Evolutionary conservation across 2,113 vertebrate genomes (phyloP), one percentile per base, ranked within the genome.

Genomic region (Galemys pyrenaicus): DNA sequence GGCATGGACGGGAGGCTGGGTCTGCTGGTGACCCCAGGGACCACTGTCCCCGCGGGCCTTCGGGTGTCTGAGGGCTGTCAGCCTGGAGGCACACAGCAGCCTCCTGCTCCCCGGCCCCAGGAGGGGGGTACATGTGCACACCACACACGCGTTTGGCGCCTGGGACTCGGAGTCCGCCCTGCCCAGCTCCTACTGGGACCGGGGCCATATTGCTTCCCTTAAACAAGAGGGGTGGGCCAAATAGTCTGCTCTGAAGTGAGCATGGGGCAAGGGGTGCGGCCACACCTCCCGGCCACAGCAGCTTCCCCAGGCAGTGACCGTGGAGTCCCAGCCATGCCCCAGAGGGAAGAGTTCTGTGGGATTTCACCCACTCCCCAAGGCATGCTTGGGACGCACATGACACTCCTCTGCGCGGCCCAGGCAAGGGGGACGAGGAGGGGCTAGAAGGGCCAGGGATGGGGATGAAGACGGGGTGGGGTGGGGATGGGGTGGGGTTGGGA

Each of bases 281-380:
- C 28, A 32, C 65, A 81, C 19, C 0, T 0, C 24, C 60, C 46
- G 2, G 62, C 51, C 4, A 0, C 37, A n/a, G 75, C 67, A 92
- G 73, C 39, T 44, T 81, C 19, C 0, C 37, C n/a, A 17, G 2
- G 15, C 28, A 51, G 51, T 2, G 3, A 0, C 22, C 7, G 20
- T 11, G 8, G 19, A 26, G 8, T 54, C 37, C n/a, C 58, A 26
- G 54, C n/a, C 77, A 39, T 71, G 64, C 51, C 39, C 5, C 0
- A 30, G 71, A 64, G 3, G 7, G 26, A 54, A 79, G 41, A 56
- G 32, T 56, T 64, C 79, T 65, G 67, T 39, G 32, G 20, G 20
- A 39, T 35, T 56, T 35, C 24, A 6, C 30, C 62, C 0, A 22
- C 28, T 7, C 20, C 51, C 71, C 51, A 6, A 2, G 30, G n/a